These are phyloP conservation scores for Teleiodes luculella DNA, from an alignment of 2,888 invertebrate genomes.

Conservation along the genomic window DNA sequence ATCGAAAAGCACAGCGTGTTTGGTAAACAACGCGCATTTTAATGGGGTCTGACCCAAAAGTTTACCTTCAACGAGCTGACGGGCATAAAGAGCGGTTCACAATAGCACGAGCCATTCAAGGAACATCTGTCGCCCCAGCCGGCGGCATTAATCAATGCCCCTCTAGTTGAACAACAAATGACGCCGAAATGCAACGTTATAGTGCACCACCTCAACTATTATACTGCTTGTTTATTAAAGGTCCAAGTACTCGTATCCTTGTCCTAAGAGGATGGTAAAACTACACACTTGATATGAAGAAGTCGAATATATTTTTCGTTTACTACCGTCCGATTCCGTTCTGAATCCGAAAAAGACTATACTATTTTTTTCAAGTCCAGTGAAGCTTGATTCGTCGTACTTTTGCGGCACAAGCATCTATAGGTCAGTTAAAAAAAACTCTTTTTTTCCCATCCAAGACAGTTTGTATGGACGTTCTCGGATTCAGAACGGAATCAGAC, in stretches of 20 bases:
- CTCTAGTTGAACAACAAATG: slow-evolving; percentile 47
- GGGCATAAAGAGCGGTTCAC: slow-evolving; percentile 35
- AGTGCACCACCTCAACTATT: slow-evolving; percentile 15
- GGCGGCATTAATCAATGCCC: slow-evolving; percentile 64
- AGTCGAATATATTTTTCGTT: no score
- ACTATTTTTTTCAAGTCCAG: no score
- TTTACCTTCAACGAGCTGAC: slow-evolving; percentile 22
- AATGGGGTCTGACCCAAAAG: slow-evolving; percentile 17
- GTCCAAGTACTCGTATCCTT: slow-evolving; percentile 22
- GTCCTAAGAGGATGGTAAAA: no score
- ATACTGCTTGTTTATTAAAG: slow-evolving; percentile 21
- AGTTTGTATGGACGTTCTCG: no score
- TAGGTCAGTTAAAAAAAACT: no score
- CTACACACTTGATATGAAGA: no score
- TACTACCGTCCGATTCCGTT: no score
- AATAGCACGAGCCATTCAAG: slow-evolving; percentile 61
- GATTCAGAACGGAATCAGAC: no score
- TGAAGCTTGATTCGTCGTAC: no score
- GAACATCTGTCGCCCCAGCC: slow-evolving; percentile 71
- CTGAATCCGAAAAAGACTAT: no score
- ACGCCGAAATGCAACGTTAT: slow-evolving; percentile 40
- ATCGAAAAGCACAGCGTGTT: not conserved
- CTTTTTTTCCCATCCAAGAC: no score
- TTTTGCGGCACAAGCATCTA: no score
- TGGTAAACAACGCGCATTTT: slow-evolving; percentile 13